Percentiles rank a stretch among this genome's conserved stretches.
Evolutionary conservation across 2,797 vertebrate genomes (phyloP).

Genomic region (Pseudochromis fuscus): DNA sequence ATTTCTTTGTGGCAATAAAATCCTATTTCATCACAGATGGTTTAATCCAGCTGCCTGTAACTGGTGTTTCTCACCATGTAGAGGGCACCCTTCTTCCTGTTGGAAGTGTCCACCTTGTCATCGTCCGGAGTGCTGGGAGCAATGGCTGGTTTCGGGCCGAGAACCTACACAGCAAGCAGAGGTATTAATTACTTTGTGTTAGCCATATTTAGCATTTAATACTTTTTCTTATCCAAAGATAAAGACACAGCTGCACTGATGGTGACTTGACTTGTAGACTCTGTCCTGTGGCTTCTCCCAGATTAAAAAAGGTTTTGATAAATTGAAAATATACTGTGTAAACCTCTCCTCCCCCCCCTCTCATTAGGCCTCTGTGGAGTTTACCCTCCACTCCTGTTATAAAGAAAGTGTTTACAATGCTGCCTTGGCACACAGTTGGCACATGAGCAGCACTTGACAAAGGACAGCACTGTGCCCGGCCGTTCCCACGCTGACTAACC

Average conservation of each 20-base stretch:
- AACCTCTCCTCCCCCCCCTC: neutral
- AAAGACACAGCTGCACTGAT: neutral
- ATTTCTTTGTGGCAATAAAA: neutral
- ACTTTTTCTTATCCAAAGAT: neutral
- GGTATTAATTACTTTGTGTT: constrained; percentile 1
- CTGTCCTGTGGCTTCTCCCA: neutral
- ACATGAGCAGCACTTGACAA: constrained; percentile 47
- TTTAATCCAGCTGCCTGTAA: neutral
- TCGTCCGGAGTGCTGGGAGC: constrained; percentile 77
- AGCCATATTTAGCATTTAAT: neutral
- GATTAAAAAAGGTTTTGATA: neutral
- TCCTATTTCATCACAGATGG: neutral
- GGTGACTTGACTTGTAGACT: neutral
- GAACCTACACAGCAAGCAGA: constrained; percentile 65
- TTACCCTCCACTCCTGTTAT: constrained; percentile 25
- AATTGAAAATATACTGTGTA: neutral
- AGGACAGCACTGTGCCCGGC: constrained; percentile 50
- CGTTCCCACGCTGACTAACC: constrained; percentile 62
- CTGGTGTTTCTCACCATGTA: constrained; percentile 78
- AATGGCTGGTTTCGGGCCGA: constrained; percentile 80
- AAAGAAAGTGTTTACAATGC: constrained; percentile 54
- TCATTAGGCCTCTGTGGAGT: constrained; percentile 42
- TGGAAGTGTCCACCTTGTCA: constrained; percentile 74
- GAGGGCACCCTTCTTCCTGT: constrained; percentile 84
- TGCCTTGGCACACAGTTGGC: constrained; percentile 58